A percentile compares a stretch with the other conserved stretches of the same genome.
Conservation (phyloP, 2,113 vertebrate genomes). For the Seriola quinqueradiata region DNA sequence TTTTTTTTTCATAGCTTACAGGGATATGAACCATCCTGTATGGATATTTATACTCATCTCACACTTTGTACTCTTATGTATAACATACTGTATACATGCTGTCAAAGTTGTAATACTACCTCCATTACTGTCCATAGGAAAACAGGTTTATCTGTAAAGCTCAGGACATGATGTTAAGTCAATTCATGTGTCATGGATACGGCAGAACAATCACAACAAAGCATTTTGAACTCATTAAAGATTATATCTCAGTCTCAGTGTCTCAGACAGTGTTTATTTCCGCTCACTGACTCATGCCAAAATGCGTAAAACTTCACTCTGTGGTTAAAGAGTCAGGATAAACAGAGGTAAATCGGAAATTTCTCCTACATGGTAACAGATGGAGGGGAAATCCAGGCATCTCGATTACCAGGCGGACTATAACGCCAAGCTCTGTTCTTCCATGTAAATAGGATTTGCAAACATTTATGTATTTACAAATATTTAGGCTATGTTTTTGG, state of each 20-base stretch:
- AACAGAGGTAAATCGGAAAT: conserved; percentile 36
- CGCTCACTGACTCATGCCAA: conserved; percentile 46
- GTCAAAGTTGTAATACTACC: neutral
- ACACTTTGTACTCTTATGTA: conserved; percentile 3
- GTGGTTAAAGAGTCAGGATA: conserved; percentile 53
- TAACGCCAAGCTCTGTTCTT: neutral
- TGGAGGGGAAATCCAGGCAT: conserved; percentile 71
- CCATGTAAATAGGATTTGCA: conserved; percentile 25
- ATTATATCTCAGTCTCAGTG: conserved; percentile 1
- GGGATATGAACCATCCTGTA: conserved; percentile 12
- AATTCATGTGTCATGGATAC: neutral
- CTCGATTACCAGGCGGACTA: conserved; percentile 14
- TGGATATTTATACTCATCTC: conserved; percentile 16
- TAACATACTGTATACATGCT: neutral
- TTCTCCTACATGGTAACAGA: conserved; percentile 61
- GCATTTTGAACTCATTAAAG: conserved; percentile 23
- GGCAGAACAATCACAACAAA: conserved; percentile 16
- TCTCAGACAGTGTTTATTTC: conserved; percentile 58
- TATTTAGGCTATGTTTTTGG: conserved; percentile 31
- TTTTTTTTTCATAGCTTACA: conserved; percentile 8
- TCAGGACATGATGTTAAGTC: neutral
- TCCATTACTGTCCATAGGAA: neutral
- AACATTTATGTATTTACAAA: conserved; percentile 52
- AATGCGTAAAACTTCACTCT: conserved; percentile 38
- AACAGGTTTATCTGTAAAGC: conserved; percentile 20